A percentile compares a stretch with the other conserved stretches of the same genome.
phyloP scores from a whole-genome alignment of 2,113 vertebrate species.

The Sakesphorus luctuosus region DNA sequence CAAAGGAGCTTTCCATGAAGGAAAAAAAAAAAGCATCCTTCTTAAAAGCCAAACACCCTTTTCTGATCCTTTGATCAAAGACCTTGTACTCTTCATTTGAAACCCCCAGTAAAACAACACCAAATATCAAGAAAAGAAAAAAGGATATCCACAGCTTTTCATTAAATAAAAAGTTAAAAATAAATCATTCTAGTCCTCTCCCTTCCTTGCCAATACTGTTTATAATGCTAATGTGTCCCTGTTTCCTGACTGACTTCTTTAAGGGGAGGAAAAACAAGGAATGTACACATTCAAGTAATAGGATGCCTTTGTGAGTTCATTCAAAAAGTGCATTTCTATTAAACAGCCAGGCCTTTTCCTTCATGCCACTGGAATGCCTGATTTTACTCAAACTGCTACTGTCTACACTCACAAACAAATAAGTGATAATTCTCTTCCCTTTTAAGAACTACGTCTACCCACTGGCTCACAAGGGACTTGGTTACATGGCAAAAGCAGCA shows the following conservation, averaged over 20 bases:
- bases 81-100: neutral
- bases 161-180: neutral
- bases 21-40: neutral
- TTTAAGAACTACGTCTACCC: neutral
- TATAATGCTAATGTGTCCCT: constrained; percentile 41
- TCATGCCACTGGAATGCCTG: neutral
- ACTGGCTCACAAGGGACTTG: neutral
- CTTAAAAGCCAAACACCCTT: neutral
- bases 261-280: neutral
- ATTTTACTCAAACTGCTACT: neutral
- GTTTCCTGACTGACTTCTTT: constrained; percentile 11
- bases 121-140: neutral
- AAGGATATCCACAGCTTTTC: neutral
- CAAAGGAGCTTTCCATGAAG: neutral
- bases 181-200: neutral
- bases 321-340: neutral
- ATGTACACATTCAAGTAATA: constrained; percentile 27
- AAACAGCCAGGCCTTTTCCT: neutral
- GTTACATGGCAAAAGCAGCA: neutral
- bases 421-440: neutral
- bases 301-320: neutral
- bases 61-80: neutral
- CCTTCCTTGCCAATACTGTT: neutral
- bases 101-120: neutral
- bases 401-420: neutral